Conservation (phyloP, 2,888 invertebrate genomes). For the Nysson spinosus region DNA sequence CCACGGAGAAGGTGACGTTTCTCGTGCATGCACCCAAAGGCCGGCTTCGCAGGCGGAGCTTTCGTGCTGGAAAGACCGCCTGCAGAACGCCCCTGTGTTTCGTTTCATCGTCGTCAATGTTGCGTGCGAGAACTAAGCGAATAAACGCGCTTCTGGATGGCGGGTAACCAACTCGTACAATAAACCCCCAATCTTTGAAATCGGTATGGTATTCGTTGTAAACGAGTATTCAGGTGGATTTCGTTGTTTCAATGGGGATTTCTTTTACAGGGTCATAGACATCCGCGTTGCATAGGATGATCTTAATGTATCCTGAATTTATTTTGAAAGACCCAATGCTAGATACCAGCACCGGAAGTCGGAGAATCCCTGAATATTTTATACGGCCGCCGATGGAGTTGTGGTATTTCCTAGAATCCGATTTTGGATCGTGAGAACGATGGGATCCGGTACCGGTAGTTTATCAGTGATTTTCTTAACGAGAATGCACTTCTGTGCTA, state of each 20-base stretch:
- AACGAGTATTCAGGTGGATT: background rate
- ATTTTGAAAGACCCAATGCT: no score
- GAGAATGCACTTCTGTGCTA: no score
- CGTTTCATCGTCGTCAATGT: constrained; percentile 54
- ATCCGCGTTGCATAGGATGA: no score
- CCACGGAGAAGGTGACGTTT: constrained; percentile 50
- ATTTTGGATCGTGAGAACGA: no score
- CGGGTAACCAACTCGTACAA: constrained; percentile 18
- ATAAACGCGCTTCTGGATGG: constrained; percentile 36
- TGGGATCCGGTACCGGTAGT: no score
- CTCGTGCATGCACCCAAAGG: constrained; percentile 43
- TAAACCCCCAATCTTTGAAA: constrained; percentile 16
- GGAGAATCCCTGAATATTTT: no score
- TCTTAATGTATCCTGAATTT: no score
- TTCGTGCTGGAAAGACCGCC: constrained; percentile 70
- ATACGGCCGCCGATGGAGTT: no score
- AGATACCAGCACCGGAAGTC: no score
- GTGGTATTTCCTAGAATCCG: no score
- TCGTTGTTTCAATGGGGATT: constrained; percentile 8
- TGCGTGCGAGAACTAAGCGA: constrained; percentile 48
- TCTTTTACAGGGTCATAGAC: no score
- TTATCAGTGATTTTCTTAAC: no score
- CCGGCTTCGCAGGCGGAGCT: constrained; percentile 70
- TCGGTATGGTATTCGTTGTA: background rate
- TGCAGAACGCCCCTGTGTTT: constrained; percentile 70